Evolutionary conservation across 2,113 vertebrate species (phyloP), one percentile per base, ranked within the genome.

Genomic region (Xenus cinereus): DNA sequence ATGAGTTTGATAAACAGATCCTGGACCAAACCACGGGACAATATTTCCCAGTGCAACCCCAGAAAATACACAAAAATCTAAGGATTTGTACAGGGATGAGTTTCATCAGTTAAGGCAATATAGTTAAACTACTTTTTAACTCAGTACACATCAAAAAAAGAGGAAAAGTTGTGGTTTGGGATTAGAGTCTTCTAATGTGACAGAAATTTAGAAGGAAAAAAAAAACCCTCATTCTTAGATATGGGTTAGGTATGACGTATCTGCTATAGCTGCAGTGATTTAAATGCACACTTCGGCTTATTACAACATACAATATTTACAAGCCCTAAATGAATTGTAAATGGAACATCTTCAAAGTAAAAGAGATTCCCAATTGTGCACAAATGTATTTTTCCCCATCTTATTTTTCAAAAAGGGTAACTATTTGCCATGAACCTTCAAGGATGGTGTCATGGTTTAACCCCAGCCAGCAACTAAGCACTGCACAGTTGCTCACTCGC

Each of bases 361-460:
- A 33, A 73, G 14, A 2, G 2, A 33, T 45, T 84, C 17, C 22
- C 43, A 27, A 28, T 26, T 63, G 23, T 30, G 26, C 63, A 37
- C 17, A 74, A 28, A 62, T 33, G 9, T 28, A 28, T 80, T 83
- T 33, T 1, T 0, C 4, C 0, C 1, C 10, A 12, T 20, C 32
- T 51, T 20, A 35, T 67, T 92, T 91, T 63, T 81, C 50, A 39
- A 81, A 54, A 56, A 28, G 13, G 30, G 1, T 39, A 35, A 50
- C 24, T 80, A 28, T 63, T 90, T 86, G n/a, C 32, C 28, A 19
- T 13, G 37, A 83, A 43, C 7, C 21, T 67, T 76, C 17, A 62
- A 53, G 41, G 46, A 16, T 24, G 7, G 8, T 66, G 18, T 66
- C 8, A 7, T 30, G 9, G 12, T 66, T 66, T 43, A 32, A 43